These are phyloP conservation scores for Otolemur crassicaudatus DNA, from an alignment of 2,797 vertebrate species.

Conservation along the genomic window DNA sequence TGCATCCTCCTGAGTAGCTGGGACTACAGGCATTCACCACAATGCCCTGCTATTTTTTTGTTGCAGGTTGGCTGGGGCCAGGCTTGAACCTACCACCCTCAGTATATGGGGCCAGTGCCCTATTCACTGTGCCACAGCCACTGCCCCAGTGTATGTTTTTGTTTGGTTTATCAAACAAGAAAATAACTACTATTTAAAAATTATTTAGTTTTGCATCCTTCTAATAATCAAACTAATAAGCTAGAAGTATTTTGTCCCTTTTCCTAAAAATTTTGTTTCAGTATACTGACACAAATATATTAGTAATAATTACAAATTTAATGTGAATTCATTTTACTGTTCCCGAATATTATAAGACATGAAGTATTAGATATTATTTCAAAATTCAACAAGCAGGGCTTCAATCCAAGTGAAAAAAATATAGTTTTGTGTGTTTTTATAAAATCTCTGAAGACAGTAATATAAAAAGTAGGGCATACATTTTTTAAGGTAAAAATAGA, in stretches of 20 bases:
- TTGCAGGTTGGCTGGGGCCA: too few relatives aligned
- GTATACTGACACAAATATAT: background rate
- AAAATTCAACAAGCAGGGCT: background rate
- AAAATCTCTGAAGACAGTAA: background rate
- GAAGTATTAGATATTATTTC: background rate
- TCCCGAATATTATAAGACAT: background rate
- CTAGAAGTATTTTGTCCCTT: background rate
- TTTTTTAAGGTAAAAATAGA: constrained; percentile 12
- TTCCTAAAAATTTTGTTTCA: background rate
- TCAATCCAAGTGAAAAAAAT: background rate
- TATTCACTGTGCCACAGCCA: too few relatives aligned
- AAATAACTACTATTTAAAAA: background rate
- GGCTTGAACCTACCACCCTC: too few relatives aligned
- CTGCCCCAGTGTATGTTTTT: too few relatives aligned
- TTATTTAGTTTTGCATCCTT: background rate
- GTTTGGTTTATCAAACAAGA: too few relatives aligned
- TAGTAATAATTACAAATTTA: background rate
- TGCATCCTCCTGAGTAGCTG: too few relatives aligned
- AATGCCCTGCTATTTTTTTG: too few relatives aligned
- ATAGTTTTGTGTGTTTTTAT: background rate
- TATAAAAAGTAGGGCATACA: background rate
- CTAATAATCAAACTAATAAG: background rate
- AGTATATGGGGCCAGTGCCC: too few relatives aligned
- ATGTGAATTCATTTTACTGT: background rate
- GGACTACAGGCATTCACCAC: too few relatives aligned